These are phyloP conservation scores for Gryllus bimaculatus DNA, from an alignment of 1,140 invertebrate genomes.

Conservation along the genomic window DNA sequence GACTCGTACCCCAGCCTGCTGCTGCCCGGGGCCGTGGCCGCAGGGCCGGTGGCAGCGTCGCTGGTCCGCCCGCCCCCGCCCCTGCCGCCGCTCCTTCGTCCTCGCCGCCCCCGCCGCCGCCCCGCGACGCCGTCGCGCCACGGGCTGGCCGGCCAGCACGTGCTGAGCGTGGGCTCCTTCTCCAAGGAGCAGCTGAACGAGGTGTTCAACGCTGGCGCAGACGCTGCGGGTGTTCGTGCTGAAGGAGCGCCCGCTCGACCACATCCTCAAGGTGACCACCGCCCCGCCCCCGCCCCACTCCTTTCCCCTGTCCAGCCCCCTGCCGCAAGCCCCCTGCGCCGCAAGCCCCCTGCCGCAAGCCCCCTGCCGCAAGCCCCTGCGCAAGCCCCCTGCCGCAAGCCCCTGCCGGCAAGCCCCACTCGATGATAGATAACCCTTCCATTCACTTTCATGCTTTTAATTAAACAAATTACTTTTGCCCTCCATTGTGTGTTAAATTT, in stretches of 20 bases:
- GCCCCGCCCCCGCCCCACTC: neutral
- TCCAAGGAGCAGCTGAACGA: constrained; percentile 84
- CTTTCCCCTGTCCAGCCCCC: neutral
- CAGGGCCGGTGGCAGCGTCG: no score
- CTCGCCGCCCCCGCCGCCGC: constrained; percentile 22
- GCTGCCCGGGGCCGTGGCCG: constrained; percentile 25
- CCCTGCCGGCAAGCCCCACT: no score
- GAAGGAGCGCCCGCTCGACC: constrained; percentile 75
- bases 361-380: no score
- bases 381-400: no score
- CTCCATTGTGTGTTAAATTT: no score
- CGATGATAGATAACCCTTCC: no score
- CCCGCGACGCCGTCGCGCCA: constrained; percentile 29
- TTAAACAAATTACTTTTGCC: no score
- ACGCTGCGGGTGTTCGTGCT: constrained; percentile 68
- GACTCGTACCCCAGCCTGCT: constrained; percentile 18
- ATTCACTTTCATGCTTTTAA: no score
- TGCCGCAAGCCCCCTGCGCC: neutral
- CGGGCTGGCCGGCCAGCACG: constrained; percentile 64
- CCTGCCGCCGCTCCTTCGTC: neutral
- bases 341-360: neutral
- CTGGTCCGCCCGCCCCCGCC: neutral
- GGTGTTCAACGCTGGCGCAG: constrained; percentile 89
- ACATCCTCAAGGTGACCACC: constrained; percentile 60
- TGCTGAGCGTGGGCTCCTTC: constrained; percentile 79